A percentile compares a stretch with the other conserved stretches of the same genome.
phyloP scores from a whole-genome alignment of 1,140 invertebrate genomes.

The Sitodiplosis mosellana region DNA sequence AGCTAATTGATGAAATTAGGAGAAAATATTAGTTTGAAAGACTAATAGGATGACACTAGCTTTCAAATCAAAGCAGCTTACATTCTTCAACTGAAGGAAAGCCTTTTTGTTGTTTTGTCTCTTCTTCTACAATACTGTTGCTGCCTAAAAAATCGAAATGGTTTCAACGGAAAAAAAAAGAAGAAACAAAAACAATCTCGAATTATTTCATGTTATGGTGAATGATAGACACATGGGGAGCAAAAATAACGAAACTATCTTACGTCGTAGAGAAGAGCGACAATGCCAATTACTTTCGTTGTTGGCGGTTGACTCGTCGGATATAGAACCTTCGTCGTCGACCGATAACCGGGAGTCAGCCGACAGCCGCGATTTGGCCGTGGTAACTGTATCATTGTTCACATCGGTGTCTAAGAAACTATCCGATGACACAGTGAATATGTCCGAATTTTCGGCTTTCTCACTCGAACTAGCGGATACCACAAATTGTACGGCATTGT shows the following conservation, averaged over 20 bases:
- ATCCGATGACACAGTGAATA: conserved; percentile 23
- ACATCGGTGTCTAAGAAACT: conserved; percentile 17
- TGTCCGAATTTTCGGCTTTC: conserved; percentile 21
- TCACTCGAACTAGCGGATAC: conserved; percentile 17
- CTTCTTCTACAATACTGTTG: too few species aligned
- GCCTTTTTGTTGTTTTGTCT: too few species aligned
- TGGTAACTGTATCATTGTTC: neutral
- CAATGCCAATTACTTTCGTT: neutral
- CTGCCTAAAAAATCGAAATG: too few species aligned
- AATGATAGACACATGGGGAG: too few species aligned
- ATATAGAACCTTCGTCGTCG: neutral
- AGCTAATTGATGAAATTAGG: too few species aligned
- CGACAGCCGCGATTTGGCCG: neutral
- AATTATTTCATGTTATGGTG: too few species aligned
- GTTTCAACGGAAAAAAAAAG: too few species aligned
- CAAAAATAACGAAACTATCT: neutral
- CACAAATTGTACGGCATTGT: neutral
- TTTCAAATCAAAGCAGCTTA: too few species aligned
- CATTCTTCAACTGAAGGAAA: too few species aligned
- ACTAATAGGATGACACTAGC: too few species aligned
- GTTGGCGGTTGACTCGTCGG: neutral
- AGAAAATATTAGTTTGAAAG: too few species aligned
- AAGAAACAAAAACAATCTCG: too few species aligned
- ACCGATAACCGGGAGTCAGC: neutral
- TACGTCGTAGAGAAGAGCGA: neutral